These are phyloP conservation scores for Molossus alvarezi DNA, from an alignment of 2,797 vertebrate species.

Conservation along the genomic window DNA sequence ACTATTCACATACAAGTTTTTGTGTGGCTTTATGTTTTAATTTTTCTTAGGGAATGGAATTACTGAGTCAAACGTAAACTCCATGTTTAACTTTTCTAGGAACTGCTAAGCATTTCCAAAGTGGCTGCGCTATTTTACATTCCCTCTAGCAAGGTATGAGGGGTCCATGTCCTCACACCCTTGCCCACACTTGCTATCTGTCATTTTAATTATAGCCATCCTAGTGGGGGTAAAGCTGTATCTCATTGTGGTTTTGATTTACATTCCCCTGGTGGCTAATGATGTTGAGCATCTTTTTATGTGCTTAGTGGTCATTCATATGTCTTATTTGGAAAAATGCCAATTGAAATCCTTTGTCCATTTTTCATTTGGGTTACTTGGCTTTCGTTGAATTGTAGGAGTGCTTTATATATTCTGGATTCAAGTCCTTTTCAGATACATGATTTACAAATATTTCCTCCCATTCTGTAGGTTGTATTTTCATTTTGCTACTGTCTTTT, in stretches of 20 bases:
- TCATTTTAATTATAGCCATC: background rate
- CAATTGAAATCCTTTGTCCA: background rate
- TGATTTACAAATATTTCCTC: conserved; percentile 23
- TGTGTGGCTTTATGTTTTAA: background rate
- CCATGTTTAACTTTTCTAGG: background rate
- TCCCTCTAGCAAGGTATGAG: background rate
- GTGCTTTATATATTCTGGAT: background rate
- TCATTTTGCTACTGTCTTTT: conserved; percentile 7
- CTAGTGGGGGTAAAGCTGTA: background rate
- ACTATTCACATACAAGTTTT: background rate
- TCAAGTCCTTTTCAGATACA: background rate
- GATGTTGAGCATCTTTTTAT: background rate
- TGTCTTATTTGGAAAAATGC: background rate
- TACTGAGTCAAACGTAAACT: background rate
- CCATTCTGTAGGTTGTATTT: background rate
- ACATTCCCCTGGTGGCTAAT: background rate
- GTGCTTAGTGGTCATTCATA: background rate
- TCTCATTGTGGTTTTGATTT: background rate
- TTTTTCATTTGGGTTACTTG: background rate
- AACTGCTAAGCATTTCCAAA: background rate
- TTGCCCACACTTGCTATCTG: background rate
- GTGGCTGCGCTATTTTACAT: background rate
- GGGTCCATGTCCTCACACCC: background rate
- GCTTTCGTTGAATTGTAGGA: conserved; percentile 27
- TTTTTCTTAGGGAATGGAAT: background rate